Evolutionary conservation across 2,888 invertebrate genomes (phyloP).

Genomic region (Chaetogeoica ovagalla): DNA sequence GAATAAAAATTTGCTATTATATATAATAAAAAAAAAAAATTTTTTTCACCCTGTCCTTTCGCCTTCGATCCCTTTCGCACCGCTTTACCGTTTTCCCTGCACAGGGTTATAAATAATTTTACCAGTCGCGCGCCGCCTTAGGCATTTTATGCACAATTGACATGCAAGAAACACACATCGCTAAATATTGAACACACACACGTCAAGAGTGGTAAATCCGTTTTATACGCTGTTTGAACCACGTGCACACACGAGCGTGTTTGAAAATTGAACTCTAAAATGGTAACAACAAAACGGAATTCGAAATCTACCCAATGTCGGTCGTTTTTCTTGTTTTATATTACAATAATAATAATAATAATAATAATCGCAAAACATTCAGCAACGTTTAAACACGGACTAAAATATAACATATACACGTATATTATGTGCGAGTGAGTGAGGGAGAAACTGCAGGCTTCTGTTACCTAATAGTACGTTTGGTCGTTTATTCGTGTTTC

Average conservation of each 20-base stretch:
- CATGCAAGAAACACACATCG: conserved; percentile 37
- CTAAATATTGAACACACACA: conserved; percentile 30
- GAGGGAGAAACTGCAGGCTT: neutral
- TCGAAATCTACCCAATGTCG: neutral
- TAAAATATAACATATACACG: too few relatives aligned
- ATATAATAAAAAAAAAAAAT: too few relatives aligned
- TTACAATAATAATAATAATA: neutral
- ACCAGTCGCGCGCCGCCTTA: conserved; percentile 14
- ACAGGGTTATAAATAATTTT: conserved; percentile 40
- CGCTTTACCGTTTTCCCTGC: conserved; percentile 8
- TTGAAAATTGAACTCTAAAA: conserved; percentile 4
- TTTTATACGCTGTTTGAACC: conserved; percentile 30
- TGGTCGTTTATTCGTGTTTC: conserved; percentile 40
- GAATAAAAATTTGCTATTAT: conserved; percentile 21
- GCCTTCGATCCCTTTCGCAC: neutral
- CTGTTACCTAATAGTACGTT: conserved; percentile 34
- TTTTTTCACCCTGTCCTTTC: conserved; percentile 8
- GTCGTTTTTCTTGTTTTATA: neutral
- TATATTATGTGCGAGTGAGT: neutral
- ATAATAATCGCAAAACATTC: neutral
- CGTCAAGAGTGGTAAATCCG: conserved; percentile 26
- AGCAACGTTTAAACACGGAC: neutral
- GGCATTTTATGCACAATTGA: conserved; percentile 43
- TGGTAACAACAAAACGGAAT: conserved; percentile 1
- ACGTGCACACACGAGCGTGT: conserved; percentile 1